Evolutionary conservation across 2,797 vertebrate genomes (phyloP).

Genomic region (Brotula barbata): DNA sequence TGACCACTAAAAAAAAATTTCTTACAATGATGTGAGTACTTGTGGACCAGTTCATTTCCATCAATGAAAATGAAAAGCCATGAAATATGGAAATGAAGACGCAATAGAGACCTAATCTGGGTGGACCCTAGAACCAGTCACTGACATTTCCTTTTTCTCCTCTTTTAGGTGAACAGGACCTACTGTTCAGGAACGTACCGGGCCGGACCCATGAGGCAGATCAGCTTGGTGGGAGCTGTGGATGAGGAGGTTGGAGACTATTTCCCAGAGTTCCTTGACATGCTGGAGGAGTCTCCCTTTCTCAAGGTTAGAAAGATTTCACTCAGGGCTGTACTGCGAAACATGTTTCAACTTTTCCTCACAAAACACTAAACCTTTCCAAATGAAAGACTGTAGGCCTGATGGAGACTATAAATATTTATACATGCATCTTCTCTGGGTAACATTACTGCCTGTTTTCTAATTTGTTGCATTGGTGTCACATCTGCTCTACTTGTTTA

Average conservation of each 20-base stretch:
- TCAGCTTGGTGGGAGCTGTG: slow-evolving; percentile 96
- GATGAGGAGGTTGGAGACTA: slow-evolving; percentile 98
- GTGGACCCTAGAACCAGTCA: no score
- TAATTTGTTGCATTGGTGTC: no score
- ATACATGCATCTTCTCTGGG: no score
- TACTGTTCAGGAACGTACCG: slow-evolving; percentile 97
- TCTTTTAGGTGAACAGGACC: slow-evolving; percentile 88
- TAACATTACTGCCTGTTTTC: no score
- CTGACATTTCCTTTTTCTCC: not conserved
- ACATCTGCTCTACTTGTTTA: no score
- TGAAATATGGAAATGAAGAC: no score
- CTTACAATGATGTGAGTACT: no score
- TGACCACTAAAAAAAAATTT: no score
- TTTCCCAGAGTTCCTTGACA: slow-evolving; percentile 97
- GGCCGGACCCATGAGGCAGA: slow-evolving; percentile 97
- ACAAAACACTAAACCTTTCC: not conserved
- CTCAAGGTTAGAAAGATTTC: slow-evolving; percentile 85
- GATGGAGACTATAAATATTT: not conserved
- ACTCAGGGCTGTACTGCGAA: not conserved
- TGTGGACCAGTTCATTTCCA: no score
- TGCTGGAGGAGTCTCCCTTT: slow-evolving; percentile 98
- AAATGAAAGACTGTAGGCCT: not conserved
- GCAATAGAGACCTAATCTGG: not conserved
- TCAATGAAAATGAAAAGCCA: no score
- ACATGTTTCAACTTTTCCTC: not conserved